Base-by-base conservation (phyloP, 2,888 invertebrate species). In the Eupelmus urozonus region DNA sequence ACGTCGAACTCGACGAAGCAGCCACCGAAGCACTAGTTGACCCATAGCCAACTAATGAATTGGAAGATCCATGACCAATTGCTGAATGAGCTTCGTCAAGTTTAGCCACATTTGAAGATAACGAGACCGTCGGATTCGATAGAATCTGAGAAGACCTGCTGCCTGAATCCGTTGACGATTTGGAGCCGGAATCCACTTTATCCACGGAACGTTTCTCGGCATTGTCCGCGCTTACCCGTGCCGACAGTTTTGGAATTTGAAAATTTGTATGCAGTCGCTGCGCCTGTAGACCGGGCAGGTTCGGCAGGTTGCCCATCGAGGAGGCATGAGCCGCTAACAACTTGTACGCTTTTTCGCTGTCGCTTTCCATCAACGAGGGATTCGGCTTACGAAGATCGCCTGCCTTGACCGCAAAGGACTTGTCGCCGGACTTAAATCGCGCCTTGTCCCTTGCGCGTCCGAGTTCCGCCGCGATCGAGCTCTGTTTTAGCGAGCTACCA, bases 161-260 rank as follows among this genome's bases (percentile, higher is more conserved):
- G 9, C 77, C 1, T 25, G 57, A 11, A 1, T 70, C 69, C 13
- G 62, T 29, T 1, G 81, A 80, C 0, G 80, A 72, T 3, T 80
- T 80, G 0, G 80, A 78, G 5, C 71, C 20, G 1, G 74, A 70
- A 57, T 81, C 81, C 0, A 79, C 70, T 23, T 85, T 84, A 9
- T 65, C 79, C 0, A 83, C 76, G 0, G 84, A 82, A 55, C 86
- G 85, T 63, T 87, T 87, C 5, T 86, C 88, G 0, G 82, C 81
- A 1, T 82, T 82, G 0, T 89, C 90, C 0, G 85, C 85, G 55
- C 88, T 89, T 1, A 81, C 83, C 34, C 92, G 87, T 2, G 94
- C 94, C 0, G 94, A 94, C 78, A 96, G 88, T 90, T 96, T 96
- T 0, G 96, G 96, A 85, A 96, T 96, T 91, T 96, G 96, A 90